These are phyloP conservation scores for Thereva nobilitata DNA, from an alignment of 2,888 invertebrate species.

Conservation along the genomic window DNA sequence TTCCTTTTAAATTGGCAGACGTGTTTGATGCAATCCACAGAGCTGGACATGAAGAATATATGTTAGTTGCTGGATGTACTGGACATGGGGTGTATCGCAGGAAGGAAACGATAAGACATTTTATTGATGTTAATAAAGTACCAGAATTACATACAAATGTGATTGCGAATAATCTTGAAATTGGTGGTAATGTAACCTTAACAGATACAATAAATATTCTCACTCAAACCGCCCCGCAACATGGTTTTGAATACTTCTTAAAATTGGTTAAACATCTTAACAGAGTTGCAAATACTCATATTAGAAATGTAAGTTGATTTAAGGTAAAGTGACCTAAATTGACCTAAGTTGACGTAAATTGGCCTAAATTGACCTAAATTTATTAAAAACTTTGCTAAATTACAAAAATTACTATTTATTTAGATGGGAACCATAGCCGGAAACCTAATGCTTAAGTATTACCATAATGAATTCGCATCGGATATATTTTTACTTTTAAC, in stretches of 20 bases:
- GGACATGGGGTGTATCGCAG: slow-evolving; percentile 67
- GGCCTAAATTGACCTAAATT: too few species aligned
- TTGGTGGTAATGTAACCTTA: slow-evolving; percentile 58
- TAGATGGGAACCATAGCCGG: slow-evolving; percentile 67
- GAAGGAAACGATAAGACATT: slow-evolving; percentile 55
- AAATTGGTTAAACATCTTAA: slow-evolving; percentile 62
- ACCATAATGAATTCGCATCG: slow-evolving; percentile 66
- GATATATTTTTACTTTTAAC: slow-evolving; percentile 63
- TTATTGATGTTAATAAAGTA: slow-evolving; percentile 68
- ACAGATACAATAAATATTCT: slow-evolving; percentile 58
- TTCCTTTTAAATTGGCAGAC: slow-evolving; percentile 14
- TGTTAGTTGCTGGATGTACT: slow-evolving; percentile 68
- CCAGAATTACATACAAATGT: slow-evolving; percentile 61
- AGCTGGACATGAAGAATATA: slow-evolving; percentile 5
- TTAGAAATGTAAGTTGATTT: slow-evolving; percentile 63
- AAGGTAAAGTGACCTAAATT: too few species aligned
- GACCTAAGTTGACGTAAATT: too few species aligned
- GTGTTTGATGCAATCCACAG: slow-evolving; percentile 15
- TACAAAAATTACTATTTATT: slow-evolving; percentile 43
- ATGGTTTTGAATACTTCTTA: slow-evolving; percentile 60
- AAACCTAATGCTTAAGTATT: slow-evolving; percentile 68
- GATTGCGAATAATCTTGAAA: slow-evolving; percentile 50
- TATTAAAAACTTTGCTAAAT: not conserved
- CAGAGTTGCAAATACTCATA: slow-evolving; percentile 63
- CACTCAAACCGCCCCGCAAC: slow-evolving; percentile 50